phyloP scores from a whole-genome alignment of 2,888 invertebrate genomes.

The Eristalis arbustorum region DNA sequence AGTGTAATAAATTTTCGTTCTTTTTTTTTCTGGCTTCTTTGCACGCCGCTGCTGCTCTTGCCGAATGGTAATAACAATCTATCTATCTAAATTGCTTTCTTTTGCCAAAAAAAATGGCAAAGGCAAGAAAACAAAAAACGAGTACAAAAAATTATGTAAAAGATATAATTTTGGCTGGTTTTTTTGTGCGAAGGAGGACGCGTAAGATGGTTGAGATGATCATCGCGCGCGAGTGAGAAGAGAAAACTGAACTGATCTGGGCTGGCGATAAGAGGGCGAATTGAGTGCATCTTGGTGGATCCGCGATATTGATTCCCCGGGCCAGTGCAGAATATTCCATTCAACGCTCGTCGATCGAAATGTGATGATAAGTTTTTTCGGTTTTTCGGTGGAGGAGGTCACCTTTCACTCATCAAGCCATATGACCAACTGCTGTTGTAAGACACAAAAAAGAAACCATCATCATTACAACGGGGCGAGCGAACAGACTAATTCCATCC shows the following conservation, averaged over 20 bases:
- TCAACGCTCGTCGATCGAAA: conserved; percentile 55
- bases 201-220: conserved; percentile 22
- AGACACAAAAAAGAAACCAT: conserved; percentile 41
- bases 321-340: conserved; percentile 32
- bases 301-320: conserved; percentile 56
- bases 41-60: neutral
- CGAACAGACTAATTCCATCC: conserved; percentile 52
- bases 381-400: neutral
- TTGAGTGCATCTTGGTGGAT: conserved; percentile 29
- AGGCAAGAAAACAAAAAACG: neutral
- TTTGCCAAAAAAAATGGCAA: conserved; percentile 53
- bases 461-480: conserved; percentile 69
- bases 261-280: conserved; percentile 49
- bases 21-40: neutral
- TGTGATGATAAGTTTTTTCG: conserved; percentile 42
- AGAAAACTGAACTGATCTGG: conserved; percentile 31
- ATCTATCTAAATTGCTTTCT: conserved; percentile 70
- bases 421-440: neutral
- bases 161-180: neutral
- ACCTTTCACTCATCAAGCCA: neutral
- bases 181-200: conserved; percentile 22
- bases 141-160: conserved; percentile 19
- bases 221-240: neutral
- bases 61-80: conserved; percentile 61
- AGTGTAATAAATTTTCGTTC: conserved; percentile 53